phyloP scores from a whole-genome alignment of 2,797 vertebrate species.

The Etheostoma nigrum region DNA sequence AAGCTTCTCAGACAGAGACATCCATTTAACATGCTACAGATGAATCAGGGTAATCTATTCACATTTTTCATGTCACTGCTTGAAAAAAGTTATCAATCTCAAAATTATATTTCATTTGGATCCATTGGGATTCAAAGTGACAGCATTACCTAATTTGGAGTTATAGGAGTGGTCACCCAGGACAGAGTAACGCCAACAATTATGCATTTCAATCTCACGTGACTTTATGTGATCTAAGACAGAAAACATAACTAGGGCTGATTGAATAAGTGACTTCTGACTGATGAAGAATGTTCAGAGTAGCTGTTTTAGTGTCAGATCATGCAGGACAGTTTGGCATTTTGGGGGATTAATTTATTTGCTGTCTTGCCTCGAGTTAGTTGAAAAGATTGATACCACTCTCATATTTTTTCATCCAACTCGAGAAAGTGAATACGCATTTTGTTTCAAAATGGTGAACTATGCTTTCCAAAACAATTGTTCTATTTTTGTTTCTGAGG shows the following conservation, averaged over 20 bases:
- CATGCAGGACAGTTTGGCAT: not conserved
- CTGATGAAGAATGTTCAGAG: conserved; percentile 9
- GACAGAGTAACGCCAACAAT: conserved; percentile 57
- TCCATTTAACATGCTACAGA: conserved; percentile 21
- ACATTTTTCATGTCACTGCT: conserved; percentile 21
- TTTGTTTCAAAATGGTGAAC: not conserved
- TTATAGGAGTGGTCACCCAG: conserved; percentile 36
- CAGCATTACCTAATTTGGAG: conserved; percentile 53
- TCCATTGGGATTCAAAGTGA: conserved; percentile 45
- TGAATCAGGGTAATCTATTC: conserved; percentile 27
- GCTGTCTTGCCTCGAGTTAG: not conserved
- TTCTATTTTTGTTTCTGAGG: not conserved
- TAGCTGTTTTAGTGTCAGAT: conserved; percentile 25
- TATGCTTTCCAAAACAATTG: not conserved
- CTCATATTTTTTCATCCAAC: too few species aligned
- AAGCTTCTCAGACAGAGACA: conserved; percentile 2
- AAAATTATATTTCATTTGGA: conserved; percentile 44
- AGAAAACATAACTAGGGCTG: conserved; percentile 34
- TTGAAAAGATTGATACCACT: not conserved
- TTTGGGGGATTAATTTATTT: not conserved
- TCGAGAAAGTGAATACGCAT: too few species aligned
- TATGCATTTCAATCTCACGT: conserved; percentile 68
- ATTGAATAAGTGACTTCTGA: conserved; percentile 35
- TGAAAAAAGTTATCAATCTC: conserved; percentile 5
- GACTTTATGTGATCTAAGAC: conserved; percentile 55